phyloP scores from a whole-genome alignment of 2,113 vertebrate genomes.

The Pygoscelis antarcticus region DNA sequence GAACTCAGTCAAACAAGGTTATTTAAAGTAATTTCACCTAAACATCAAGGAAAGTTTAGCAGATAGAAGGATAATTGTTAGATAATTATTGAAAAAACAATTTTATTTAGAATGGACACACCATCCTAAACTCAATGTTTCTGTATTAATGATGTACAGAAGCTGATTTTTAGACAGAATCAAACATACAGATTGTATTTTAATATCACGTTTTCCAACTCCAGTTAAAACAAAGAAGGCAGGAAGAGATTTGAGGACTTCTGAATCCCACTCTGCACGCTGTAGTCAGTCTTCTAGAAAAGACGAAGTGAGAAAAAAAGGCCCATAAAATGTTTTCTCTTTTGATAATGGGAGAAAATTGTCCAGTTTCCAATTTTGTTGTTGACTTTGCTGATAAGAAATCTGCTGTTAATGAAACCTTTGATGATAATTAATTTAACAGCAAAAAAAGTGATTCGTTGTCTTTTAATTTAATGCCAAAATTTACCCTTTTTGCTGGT shows the following conservation, averaged over 20 bases:
- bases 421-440: conserved; percentile 69
- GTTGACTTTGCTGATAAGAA: conserved; percentile 63
- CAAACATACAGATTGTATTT: neutral
- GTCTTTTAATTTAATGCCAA: conserved; percentile 66
- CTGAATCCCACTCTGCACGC: neutral
- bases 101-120: neutral
- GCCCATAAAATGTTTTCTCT: conserved; percentile 24
- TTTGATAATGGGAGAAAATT: conserved; percentile 60
- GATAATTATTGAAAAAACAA: neutral
- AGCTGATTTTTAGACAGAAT: neutral
- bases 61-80: neutral
- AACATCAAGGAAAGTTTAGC: neutral
- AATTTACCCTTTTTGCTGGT: conserved; percentile 41
- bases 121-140: neutral
- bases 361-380: conserved; percentile 63
- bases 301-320: conserved; percentile 7
- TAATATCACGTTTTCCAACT: neutral
- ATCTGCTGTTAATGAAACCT: conserved; percentile 69
- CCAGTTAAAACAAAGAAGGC: neutral
- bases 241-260: neutral
- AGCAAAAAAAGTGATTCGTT: conserved; percentile 28
- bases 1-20: neutral
- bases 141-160: neutral
- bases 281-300: neutral
- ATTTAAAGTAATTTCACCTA: neutral